Base-by-base conservation (phyloP, 2,888 invertebrate species). In the Prosopocoilus inquinatus region DNA sequence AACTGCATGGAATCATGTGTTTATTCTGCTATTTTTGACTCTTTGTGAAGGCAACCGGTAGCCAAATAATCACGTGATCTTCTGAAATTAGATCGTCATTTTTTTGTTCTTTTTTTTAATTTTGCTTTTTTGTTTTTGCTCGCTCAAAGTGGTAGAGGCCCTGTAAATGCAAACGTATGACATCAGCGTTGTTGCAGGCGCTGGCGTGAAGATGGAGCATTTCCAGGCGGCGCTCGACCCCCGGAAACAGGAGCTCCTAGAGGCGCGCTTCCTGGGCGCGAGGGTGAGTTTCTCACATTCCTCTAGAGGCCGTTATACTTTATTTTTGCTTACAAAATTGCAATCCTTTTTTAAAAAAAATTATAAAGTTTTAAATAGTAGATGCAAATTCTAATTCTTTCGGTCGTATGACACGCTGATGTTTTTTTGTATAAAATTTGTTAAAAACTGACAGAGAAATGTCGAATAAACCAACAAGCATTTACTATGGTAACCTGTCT, bases 221-320 rank as follows among this genome's bases (percentile, higher is more conserved):
- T 92, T 94, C 87, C 93, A 93, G 85, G 88, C 93, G 83, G 90
- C 91, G 84, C 86, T 97, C 83, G 96, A 97, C 86, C 96, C 96
- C 80, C 89, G 96, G 81, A 97, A 96, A 84, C 96, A 96, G 85
- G 96, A 97, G 86, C 87, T 97, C 80, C 87, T 97, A 81, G 97
- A 97, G 85, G 96, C 96, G 77, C 89, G 97, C 81, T 94, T 95
- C 84, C 88, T 94, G 80, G 94, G 95, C 82, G 91, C 90, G 81
- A 89, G 94, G 91, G 94, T 94, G 81, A 89, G 91, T 86, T 59
- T 60, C 39, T 41, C 41, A 41, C 41, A 41, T 41, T 41, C 41
- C 41, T 41, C 41, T 41, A 41, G 41, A 11, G 41, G 41, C 15
- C 15, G 38, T 12, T 11, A 38, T 38, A 2, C 20, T 28, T 28